Evolutionary conservation across 2,888 invertebrate genomes (phyloP).

Genomic region (Drosophila multiciliata): DNA sequence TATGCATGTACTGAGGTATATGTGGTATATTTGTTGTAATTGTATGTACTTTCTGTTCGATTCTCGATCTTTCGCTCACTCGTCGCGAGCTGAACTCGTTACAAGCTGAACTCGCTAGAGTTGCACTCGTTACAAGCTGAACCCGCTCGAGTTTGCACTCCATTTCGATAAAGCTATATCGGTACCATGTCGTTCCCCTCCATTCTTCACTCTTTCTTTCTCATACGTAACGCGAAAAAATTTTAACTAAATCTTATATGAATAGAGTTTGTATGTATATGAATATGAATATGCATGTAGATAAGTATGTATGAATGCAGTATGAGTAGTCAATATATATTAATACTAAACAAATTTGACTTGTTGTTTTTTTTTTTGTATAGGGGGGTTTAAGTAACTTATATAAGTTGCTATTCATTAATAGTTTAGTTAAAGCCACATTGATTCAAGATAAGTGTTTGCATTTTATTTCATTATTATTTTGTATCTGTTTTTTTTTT

Average conservation of each 20-base stretch:
- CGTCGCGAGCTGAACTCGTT: conserved; percentile 6
- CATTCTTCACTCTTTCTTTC: conserved; percentile 12
- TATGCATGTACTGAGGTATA: conserved; percentile 80
- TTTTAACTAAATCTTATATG: conserved; percentile 73
- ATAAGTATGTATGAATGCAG: conserved; percentile 36
- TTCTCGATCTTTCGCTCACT: conserved; percentile 51
- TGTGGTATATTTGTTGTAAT: conserved; percentile 77
- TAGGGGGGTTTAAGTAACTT: conserved; percentile 29
- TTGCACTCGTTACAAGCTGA: conserved; percentile 38
- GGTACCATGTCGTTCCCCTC: conserved; percentile 15
- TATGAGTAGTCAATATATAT: conserved; percentile 53
- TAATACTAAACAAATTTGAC: conserved; percentile 74
- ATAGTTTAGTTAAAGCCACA: conserved; percentile 72
- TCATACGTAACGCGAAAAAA: conserved; percentile 74
- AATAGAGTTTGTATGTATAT: conserved; percentile 43
- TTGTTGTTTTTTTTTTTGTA: conserved; percentile 39
- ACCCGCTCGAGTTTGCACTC: conserved; percentile 16
- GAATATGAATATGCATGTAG: conserved; percentile 24
- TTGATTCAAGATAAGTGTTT: conserved; percentile 64
- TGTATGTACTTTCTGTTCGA: conserved; percentile 78
- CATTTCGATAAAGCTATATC: conserved; percentile 70
- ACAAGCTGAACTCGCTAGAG: conserved; percentile 13
- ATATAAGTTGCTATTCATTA: conserved; percentile 34
- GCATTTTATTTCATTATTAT: conserved; percentile 5
- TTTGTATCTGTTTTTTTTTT: not conserved